Percentiles rank a stretch among this genome's conserved stretches.
Evolutionary conservation across 2,888 invertebrate genomes (phyloP).

Genomic region (Habrosyne pyritoides): DNA sequence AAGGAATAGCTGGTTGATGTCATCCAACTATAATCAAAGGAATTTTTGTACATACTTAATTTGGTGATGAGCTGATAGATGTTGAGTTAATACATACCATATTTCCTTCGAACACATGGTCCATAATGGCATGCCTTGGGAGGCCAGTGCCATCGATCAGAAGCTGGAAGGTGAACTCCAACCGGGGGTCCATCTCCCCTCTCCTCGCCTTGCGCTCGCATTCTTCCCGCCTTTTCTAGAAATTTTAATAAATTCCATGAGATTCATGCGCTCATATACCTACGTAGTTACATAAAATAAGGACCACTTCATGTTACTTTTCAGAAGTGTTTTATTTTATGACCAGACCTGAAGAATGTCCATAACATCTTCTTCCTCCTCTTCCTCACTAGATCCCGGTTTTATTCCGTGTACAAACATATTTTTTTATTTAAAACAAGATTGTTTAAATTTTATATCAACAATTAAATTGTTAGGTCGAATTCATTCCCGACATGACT

Average conservation of each 20-base stretch:
- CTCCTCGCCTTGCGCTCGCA: slow-evolving; percentile 95
- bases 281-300: neutral
- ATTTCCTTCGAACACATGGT: slow-evolving; percentile 94
- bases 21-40: slow-evolving; percentile 86
- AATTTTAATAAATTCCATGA: slow-evolving; percentile 16
- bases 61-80: neutral
- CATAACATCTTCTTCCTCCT: slow-evolving; percentile 84
- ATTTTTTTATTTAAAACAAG: slow-evolving; percentile 20
- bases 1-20: slow-evolving; percentile 93
- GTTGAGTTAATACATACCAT: slow-evolving; percentile 82
- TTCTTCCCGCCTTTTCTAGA: slow-evolving; percentile 90
- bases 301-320: neutral
- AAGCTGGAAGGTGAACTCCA: slow-evolving; percentile 95
- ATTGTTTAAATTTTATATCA: neutral
- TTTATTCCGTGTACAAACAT: slow-evolving; percentile 85
- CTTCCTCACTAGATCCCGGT: slow-evolving; percentile 83
- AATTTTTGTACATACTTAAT: neutral
- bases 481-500: slow-evolving; percentile 17
- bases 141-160: slow-evolving; percentile 93
- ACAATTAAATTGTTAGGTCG: slow-evolving; percentile 19
- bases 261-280: neutral
- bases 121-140: slow-evolving; percentile 93
- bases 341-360: slow-evolving; percentile 73
- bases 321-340: slow-evolving; percentile 16
- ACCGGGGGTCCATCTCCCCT: slow-evolving; percentile 95